Evolutionary conservation across 1,140 invertebrate genomes (phyloP), one percentile per base, ranked within the genome.

Genomic region (Steinernema khuongi): DNA sequence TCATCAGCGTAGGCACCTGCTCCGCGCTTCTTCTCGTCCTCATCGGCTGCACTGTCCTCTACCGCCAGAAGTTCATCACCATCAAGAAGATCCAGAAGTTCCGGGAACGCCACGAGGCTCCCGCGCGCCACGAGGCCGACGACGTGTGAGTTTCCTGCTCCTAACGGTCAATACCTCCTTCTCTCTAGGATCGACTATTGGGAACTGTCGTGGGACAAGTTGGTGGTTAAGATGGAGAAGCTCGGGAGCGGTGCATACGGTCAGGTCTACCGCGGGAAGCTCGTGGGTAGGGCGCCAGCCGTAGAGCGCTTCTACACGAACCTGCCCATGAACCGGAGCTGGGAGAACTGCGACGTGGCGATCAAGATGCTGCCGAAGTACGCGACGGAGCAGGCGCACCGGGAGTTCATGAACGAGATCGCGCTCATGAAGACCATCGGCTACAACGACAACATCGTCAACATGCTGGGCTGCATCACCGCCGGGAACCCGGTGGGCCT

Each of bases 381-480:
- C 71, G 94, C 97, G 82, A 95, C 92, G 0, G 95, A 98, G 84
- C 89, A 91, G 1, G 95, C 97, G 84, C 92, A 97, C 91, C 92
- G 93, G 88, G 94, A 96, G 80, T 86, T 99, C 33, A 92, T 97
- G 0, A 92, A 93, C 0, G 96, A 99, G 87, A 97, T 99, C 93
- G 94, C 97, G 85, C 93, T 81, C 29, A 98, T 99, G 95, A 98
- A 98, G 36, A 77, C 75, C 31, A 96, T 98, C 70, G 95, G 96
- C 18, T 93, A 93, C 80, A 94, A 99, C 85, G 91, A 92, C 22
- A 97, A 98, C 85, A 97, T 99, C 68, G 96, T 99, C 81, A 97
- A 96, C 86, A 87, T 99, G 18, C 85, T 98, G 1, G 96, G 96
- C 22, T 81, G 80, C 77, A 80, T 81, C 43, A 81, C 17, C 94